These are phyloP conservation scores for Gorilla gorilla DNA, from an alignment of 2,113 vertebrate genomes.

Conservation along the genomic window DNA sequence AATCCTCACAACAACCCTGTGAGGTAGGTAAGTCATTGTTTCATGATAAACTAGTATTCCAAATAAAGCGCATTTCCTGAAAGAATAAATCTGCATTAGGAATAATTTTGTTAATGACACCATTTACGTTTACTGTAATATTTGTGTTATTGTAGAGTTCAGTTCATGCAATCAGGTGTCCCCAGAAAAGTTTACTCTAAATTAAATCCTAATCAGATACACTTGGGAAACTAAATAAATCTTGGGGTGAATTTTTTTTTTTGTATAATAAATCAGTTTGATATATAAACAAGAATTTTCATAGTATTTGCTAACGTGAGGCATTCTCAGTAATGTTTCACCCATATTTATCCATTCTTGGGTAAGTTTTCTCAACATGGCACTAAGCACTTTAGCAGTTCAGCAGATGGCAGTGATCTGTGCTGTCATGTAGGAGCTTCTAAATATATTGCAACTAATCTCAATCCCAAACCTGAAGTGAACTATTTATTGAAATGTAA, in stretches of 20 bases:
- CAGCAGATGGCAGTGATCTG: slow-evolving; percentile 66
- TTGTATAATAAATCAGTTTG: slow-evolving; percentile 22
- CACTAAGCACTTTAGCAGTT: slow-evolving; percentile 29
- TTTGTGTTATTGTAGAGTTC: slow-evolving; percentile 41
- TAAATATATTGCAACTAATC: slow-evolving; percentile 31
- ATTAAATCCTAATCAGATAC: slow-evolving; percentile 46
- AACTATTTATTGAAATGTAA: slow-evolving; percentile 53
- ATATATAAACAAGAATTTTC: slow-evolving; percentile 32
- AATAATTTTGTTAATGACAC: slow-evolving; percentile 46
- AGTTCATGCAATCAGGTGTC: slow-evolving; percentile 55
- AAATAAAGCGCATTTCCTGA: slow-evolving; percentile 69
- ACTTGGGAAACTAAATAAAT: background rate
- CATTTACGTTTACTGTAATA: slow-evolving; percentile 24
- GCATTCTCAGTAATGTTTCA: background rate
- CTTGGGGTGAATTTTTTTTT: background rate
- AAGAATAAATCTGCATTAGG: slow-evolving; percentile 55
- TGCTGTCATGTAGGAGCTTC: slow-evolving; percentile 12
- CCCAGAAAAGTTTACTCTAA: slow-evolving; percentile 29
- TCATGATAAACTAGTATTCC: slow-evolving; percentile 37
- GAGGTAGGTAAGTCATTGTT: slow-evolving; percentile 75
- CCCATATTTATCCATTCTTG: background rate
- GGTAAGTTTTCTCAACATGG: slow-evolving; percentile 23
- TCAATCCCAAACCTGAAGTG: background rate
- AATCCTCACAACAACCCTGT: slow-evolving; percentile 82
- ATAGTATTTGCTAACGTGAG: slow-evolving; percentile 4